phyloP scores from a whole-genome alignment of 2,888 invertebrate genomes.

The Phalera bucephala region DNA sequence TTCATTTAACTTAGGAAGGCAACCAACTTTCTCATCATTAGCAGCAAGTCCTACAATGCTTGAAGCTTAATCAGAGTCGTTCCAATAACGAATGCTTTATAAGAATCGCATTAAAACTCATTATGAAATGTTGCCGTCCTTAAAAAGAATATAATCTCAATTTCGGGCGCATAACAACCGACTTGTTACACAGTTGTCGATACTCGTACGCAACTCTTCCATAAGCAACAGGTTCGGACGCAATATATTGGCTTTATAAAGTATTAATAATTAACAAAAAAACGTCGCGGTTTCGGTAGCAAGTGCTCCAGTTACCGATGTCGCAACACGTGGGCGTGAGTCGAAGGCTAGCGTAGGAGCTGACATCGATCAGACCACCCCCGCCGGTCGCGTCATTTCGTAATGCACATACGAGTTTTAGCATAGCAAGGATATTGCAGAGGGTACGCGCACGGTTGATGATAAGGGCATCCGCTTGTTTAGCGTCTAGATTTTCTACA shows the following conservation, averaged over 20 bases:
- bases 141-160: constrained; percentile 6
- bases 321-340: constrained; percentile 71
- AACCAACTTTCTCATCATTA: not conserved
- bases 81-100: not conserved
- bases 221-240: constrained; percentile 40
- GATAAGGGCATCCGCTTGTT: constrained; percentile 28
- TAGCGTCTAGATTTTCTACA: constrained; percentile 12
- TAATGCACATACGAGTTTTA: constrained; percentile 50
- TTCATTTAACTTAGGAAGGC: constrained; percentile 27
- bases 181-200: constrained; percentile 27
- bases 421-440: constrained; percentile 45
- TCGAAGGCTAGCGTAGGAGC: constrained; percentile 68
- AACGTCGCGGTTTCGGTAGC: constrained; percentile 58
- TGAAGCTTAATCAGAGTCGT: not conserved
- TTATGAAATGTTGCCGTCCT: constrained; percentile 3
- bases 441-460: constrained; percentile 44
- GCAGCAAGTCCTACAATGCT: not conserved
- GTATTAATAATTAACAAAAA: constrained; percentile 60
- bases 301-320: constrained; percentile 71
- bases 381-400: constrained; percentile 51
- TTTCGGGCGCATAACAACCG: constrained; percentile 17
- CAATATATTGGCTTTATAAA: constrained; percentile 47
- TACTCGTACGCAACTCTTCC: constrained; percentile 33
- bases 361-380: constrained; percentile 62
- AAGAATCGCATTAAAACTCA: not conserved